Percentiles rank a stretch among this genome's conserved stretches.
These are phyloP conservation scores for Arctia plantaginis DNA, from an alignment of 2,888 invertebrate species.

Conservation along the genomic window DNA sequence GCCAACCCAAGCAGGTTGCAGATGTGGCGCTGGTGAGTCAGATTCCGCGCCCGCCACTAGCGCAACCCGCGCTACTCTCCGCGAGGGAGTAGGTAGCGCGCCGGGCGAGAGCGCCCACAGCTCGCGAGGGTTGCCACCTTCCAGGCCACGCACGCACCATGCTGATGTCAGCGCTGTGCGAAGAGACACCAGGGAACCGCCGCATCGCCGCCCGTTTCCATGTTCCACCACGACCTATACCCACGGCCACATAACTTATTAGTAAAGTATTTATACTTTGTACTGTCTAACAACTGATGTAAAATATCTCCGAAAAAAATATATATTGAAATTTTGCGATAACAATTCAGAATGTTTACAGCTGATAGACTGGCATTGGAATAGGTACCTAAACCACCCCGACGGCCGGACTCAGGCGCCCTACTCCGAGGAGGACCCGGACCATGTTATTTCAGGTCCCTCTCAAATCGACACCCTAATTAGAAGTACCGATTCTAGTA, in stretches of 20 bases:
- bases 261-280: neutral
- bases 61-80: constrained; percentile 45
- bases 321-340: too few species aligned
- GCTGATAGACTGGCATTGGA: too few species aligned
- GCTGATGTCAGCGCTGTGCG: constrained; percentile 67
- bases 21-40: constrained; percentile 24
- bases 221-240: constrained; percentile 64
- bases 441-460: too few species aligned
- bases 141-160: constrained; percentile 54
- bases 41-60: constrained; percentile 40
- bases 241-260: neutral
- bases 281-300: neutral
- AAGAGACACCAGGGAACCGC: constrained; percentile 58
- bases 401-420: too few species aligned
- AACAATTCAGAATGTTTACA: too few species aligned
- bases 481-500: too few species aligned
- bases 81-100: constrained; percentile 43
- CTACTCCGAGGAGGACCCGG: too few species aligned
- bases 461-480: too few species aligned
- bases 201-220: constrained; percentile 51
- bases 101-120: constrained; percentile 60
- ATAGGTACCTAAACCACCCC: too few species aligned
- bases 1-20: constrained; percentile 28
- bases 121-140: constrained; percentile 42
- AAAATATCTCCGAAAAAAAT: too few species aligned